A percentile compares a stretch with the other conserved stretches of the same genome.
Conservation (phyloP, 1,140 invertebrate species). For the Cotesia vestalis region DNA sequence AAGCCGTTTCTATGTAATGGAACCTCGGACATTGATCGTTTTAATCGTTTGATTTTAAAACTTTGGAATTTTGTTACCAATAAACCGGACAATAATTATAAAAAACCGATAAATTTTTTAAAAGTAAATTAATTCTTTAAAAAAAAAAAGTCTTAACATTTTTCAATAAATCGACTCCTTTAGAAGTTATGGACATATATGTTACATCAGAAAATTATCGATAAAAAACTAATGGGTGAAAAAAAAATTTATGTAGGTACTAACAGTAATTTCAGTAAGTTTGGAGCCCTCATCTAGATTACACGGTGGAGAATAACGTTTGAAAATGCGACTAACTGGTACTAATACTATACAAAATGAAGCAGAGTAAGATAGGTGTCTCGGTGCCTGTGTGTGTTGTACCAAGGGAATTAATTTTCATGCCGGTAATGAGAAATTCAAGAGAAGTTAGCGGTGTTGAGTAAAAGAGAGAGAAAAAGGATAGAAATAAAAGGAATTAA, state of each 20-base stretch:
- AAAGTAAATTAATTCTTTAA: too few relatives aligned
- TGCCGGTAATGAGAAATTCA: conserved; percentile 10
- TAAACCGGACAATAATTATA: too few relatives aligned
- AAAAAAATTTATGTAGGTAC: not conserved
- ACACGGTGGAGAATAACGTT: conserved; percentile 21
- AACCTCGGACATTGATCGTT: too few relatives aligned
- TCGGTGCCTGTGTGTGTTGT: conserved; percentile 3
- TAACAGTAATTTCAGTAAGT: conserved; percentile 15
- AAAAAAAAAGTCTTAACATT: too few relatives aligned
- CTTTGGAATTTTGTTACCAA: too few relatives aligned
- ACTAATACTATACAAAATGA: not conserved
- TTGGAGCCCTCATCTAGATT: conserved; percentile 11
- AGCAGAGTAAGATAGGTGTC: too few relatives aligned
- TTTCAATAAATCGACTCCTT: too few relatives aligned
- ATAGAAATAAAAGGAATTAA: conserved; percentile 16
- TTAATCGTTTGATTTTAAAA: too few relatives aligned
- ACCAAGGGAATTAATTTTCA: conserved; percentile 39
- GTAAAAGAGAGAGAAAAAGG: conserved; percentile 21
- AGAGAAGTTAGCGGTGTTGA: conserved; percentile 7
- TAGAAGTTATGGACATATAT: too few relatives aligned
- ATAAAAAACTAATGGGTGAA: not conserved
- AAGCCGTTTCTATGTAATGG: too few relatives aligned
- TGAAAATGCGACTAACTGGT: conserved; percentile 1
- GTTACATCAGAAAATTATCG: too few relatives aligned
- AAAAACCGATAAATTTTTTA: too few relatives aligned